Evolutionary conservation across 1,140 invertebrate genomes (phyloP), one percentile per base, ranked within the genome.

Genomic region (Hypsibius dujardini): DNA sequence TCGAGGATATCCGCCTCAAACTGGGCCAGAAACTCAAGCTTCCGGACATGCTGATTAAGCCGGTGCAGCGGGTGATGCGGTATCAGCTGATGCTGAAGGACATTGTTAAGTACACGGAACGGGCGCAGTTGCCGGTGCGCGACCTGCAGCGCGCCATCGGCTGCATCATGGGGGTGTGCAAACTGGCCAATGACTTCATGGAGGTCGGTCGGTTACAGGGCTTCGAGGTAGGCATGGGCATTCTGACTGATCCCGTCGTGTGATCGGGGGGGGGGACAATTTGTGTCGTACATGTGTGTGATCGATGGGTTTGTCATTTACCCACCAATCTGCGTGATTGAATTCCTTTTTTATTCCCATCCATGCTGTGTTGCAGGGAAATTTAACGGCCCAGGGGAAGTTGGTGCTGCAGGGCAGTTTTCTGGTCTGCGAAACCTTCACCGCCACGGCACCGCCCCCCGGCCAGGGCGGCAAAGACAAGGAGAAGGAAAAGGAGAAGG

Each of bases 31-130:
- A 95, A 78, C 82, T 97, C 70, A 87, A 94, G 80, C 81, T 99
- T 47, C 90, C 88, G 77, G 95, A 98, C 81, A 83, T 98, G 70
- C 84, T 98, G 71, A 98, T 98, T 73, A 98, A 97, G 81, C 95
- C 95, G 0, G 92, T 98, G 45, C 95, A 98, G 80, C 86, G 95
- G 77, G 95, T 98, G 72, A 95, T 92, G 81, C 97, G 97, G 78
- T 98, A 98, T 81, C 93, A 98, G 76, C 81, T 98, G 73, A 81
- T 98, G 75, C 84, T 98, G n/a, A n/a, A n/a, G n/a, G n/a, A n/a
- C n/a, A n/a, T n/a, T n/a, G n/a, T n/a, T n/a, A n/a, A n/a, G n/a
- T n/a, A n/a, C n/a, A n/a, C n/a, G n/a, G n/a, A n/a, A n/a, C n/a
- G n/a, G n/a, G n/a, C n/a, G n/a, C n/a, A n/a, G n/a, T n/a, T n/a